Percentiles rank a stretch among this genome's conserved stretches.
Evolutionary conservation across 2,888 invertebrate genomes (phyloP).

Genomic region (Hydriomena furcata): DNA sequence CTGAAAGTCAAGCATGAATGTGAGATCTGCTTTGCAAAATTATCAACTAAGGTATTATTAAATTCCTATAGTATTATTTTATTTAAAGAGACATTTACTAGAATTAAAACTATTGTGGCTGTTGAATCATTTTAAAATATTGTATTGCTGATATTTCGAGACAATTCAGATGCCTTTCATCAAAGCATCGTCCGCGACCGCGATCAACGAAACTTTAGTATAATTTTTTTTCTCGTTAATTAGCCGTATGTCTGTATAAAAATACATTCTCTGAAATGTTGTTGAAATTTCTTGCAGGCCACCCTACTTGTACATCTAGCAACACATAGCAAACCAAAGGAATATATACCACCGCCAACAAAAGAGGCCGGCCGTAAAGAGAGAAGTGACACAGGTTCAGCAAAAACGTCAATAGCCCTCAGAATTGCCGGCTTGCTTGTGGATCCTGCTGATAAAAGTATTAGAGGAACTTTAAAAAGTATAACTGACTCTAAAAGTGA

Average conservation of each 20-base stretch:
- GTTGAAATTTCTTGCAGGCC: conserved; percentile 49
- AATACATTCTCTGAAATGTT: no score
- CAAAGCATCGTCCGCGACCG: no score
- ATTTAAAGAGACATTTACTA: no score
- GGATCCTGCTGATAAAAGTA: conserved; percentile 25
- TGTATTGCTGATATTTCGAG: no score
- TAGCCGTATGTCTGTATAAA: no score
- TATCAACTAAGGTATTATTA: conserved; percentile 64
- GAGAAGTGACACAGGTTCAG: conserved; percentile 59
- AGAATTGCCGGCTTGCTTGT: conserved; percentile 57
- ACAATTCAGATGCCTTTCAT: no score
- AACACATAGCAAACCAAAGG: conserved; percentile 24
- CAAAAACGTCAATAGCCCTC: conserved; percentile 58
- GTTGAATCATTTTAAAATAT: no score
- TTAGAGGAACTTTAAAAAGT: conserved; percentile 21
- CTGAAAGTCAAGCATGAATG: conserved; percentile 74
- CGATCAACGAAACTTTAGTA: no score
- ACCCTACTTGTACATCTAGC: conserved; percentile 57
- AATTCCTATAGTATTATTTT: neutral
- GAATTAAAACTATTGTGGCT: no score
- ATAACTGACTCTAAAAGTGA: neutral
- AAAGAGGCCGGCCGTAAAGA: conserved; percentile 56
- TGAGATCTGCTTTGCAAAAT: conserved; percentile 56
- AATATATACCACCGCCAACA: conserved; percentile 38
- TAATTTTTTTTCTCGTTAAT: no score